Evolutionary conservation across 2,888 invertebrate genomes (phyloP), one percentile per base, ranked within the genome.

Genomic region (Eristalinus sepulchralis): DNA sequence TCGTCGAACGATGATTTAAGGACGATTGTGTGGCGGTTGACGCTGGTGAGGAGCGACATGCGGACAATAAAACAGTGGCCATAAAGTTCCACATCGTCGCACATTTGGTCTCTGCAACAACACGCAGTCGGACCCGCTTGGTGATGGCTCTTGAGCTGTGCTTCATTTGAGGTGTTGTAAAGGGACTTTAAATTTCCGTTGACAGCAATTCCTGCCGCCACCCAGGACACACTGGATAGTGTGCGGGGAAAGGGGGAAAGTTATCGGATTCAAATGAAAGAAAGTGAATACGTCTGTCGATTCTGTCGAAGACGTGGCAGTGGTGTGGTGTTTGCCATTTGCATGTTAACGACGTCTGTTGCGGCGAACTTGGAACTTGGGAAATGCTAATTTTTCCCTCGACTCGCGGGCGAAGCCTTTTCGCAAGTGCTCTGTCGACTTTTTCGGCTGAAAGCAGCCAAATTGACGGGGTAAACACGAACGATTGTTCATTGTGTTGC

Each of bases 201-300:
- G 31, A 1, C 13, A 6, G 31, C n/a, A 27, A 17, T 22, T 20
- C 24, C 27, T 59, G 27, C 27, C 27, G 2, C 20, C n/a, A n/a
- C n/a, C n/a, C n/a, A n/a, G n/a, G n/a, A n/a, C n/a, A n/a, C n/a
- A n/a, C n/a, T n/a, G n/a, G n/a, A n/a, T n/a, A n/a, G n/a, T n/a
- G 17, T 4, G n/a, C 8, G 8, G 17, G 17, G 39, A 53, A 22
- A 68, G 62, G 39, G 20, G 60, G n/a, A n/a, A 60, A 71, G 39
- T 62, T 31, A 72, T 63, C 62, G 33, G 62, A 53, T 72, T 63
- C 22, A 72, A 62, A 22, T 53, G 62, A 33, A 47, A n/a, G 24
- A 39, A 72, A 72, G 72, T 72, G 47, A 72, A 72, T 63, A 62
- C 62, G 72, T 60, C 24, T 47, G 24, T 10, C 57, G 27, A 5